Evolutionary conservation across 2,888 invertebrate genomes (phyloP), one percentile per base, ranked within the genome.

Genomic region (Ceraclea dissimilis): DNA sequence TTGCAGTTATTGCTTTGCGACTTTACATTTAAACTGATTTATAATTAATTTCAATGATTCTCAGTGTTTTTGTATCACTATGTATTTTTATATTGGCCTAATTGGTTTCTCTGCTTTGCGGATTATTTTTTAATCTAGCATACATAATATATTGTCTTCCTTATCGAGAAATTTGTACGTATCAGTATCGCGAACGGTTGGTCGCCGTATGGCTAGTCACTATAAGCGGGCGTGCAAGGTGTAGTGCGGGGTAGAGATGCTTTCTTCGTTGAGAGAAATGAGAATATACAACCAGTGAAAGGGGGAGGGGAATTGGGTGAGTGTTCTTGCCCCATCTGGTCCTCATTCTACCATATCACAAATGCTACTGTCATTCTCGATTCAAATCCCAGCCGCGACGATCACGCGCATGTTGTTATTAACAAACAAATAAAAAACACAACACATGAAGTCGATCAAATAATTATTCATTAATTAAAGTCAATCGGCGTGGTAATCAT

Each of bases 341-440:
- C 33, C 39, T 39, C 39, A 39, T 39, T 39, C 39, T 39, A n/a
- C 13, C 8, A n/a, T 39, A 39, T 39, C 39, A 50, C 59, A 59
- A 55, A 54, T 52, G 57, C 54, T 51, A 57, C 57, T 60, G 60
- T 57, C 60, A 60, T 60, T 60, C 60, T 57, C 57, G 57, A 54
- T 57, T 54, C 55, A 50, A 44, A 46, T 39, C 49, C 52, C 57
- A 31, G 22, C 39, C 55, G 49, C 54, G 52, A 43, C 60, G 57
- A 56, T 52, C 60, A 51, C 20, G 48, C 34, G 21, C 47, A 47
- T 19, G 4, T 47, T 16, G 16, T 16, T 16, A 39, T 13, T 8
- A 4, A 39, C 16, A 39, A 26, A 39, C 5, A 4, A 39, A 39
- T 16, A 39, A 39, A 39, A 39, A 39, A 13, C 4, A 39, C 13